A percentile compares a stretch with the other conserved stretches of the same genome.
Evolutionary conservation across 2,797 vertebrate genomes (phyloP).

Genomic region (Falco cherrug): DNA sequence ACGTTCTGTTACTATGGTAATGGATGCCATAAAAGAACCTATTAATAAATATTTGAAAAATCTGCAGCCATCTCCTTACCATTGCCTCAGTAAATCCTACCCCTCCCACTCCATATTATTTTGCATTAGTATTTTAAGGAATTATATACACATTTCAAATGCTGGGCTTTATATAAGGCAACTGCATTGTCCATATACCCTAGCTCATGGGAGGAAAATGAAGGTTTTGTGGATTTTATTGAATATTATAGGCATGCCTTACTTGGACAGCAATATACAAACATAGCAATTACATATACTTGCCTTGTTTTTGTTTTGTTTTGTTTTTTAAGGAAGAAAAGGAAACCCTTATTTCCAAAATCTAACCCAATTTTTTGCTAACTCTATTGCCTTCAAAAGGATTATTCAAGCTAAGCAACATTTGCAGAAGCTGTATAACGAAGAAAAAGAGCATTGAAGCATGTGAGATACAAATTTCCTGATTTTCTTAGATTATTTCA

Average conservation of each 20-base stretch:
- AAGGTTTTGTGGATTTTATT: not conserved
- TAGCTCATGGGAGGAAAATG: not conserved
- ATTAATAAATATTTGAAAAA: slow-evolving; percentile 33
- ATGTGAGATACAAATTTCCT: not conserved
- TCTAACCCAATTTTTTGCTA: not conserved
- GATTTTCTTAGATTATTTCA: not conserved
- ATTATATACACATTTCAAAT: not conserved
- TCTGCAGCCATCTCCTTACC: not conserved
- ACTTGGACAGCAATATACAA: not conserved
- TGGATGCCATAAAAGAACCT: not conserved
- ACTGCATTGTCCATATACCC: not conserved
- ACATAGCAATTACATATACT: not conserved
- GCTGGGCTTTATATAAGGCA: not conserved
- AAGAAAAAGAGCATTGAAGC: not conserved
- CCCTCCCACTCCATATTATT: not conserved
- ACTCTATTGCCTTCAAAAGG: not conserved
- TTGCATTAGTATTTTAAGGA: not conserved
- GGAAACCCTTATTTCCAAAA: not conserved
- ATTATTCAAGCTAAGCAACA: not conserved
- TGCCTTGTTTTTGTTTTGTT: rapidly evolving
- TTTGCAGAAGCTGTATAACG: not conserved
- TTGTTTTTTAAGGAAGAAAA: rapidly evolving
- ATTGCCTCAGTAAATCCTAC: not conserved
- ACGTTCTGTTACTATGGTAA: slow-evolving; percentile 17
- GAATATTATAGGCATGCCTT: not conserved